Evolutionary conservation across 2,113 vertebrate genomes (phyloP).

Genomic region (Ornithorhynchus anatinus): DNA sequence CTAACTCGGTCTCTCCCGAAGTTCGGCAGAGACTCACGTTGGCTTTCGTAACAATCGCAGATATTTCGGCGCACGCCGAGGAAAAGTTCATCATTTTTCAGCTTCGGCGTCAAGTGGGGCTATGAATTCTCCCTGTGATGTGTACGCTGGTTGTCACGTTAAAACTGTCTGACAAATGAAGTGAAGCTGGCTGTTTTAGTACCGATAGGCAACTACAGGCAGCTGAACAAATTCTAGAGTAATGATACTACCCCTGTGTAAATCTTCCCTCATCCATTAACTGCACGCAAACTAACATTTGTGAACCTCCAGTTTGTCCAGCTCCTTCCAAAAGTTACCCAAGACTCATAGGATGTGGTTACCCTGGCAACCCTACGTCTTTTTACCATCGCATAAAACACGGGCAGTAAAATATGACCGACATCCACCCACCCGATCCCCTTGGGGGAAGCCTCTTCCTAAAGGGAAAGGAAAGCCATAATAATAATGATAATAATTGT

Average conservation of each 20-base stretch:
- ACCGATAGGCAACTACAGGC: not conserved
- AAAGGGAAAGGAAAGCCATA: too few species aligned
- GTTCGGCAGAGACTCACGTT: not conserved
- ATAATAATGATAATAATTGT: too few species aligned
- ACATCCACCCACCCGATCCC: not conserved
- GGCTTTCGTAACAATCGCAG: accelerated
- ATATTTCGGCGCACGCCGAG: not conserved
- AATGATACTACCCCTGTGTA: accelerated
- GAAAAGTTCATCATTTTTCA: accelerated
- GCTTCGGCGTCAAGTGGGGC: not conserved
- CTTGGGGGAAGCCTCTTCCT: too few species aligned
- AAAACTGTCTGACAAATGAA: not conserved
- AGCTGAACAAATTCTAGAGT: not conserved
- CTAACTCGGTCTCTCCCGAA: not conserved
- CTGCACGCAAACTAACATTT: not conserved
- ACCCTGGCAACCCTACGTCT: not conserved
- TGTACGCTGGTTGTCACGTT: not conserved
- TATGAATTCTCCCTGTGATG: accelerated
- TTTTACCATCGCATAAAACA: not conserved
- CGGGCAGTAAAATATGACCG: not conserved
- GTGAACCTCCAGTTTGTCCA: not conserved
- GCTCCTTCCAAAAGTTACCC: not conserved
- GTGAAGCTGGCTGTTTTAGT: accelerated
- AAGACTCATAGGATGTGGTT: not conserved
- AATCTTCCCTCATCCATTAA: not conserved